phyloP scores from a whole-genome alignment of 2,113 vertebrate species.

The Antechinus flavipes region DNA sequence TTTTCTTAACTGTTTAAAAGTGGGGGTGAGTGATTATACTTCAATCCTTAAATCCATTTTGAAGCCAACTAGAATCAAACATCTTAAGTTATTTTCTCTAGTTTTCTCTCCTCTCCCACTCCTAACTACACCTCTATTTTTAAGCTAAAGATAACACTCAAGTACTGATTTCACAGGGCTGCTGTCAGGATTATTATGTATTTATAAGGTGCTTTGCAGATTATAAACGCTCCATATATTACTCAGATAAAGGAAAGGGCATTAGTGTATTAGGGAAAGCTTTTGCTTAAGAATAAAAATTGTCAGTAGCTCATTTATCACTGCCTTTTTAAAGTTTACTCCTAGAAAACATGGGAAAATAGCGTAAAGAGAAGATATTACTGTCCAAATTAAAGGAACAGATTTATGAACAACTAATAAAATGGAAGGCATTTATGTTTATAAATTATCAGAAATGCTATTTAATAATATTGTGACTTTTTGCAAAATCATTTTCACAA shows the following conservation, averaged over 20 bases:
- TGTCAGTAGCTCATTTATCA: neutral
- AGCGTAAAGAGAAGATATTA: neutral
- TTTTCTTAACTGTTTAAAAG: neutral
- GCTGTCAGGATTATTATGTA: neutral
- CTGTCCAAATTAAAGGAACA: neutral
- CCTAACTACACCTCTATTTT: conserved; percentile 12
- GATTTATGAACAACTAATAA: neutral
- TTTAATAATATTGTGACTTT: neutral
- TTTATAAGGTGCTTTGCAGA: conserved; percentile 8
- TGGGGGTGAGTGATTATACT: neutral
- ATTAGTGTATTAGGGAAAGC: neutral
- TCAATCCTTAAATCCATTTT: neutral
- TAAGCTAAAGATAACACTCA: neutral
- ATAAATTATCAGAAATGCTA: neutral
- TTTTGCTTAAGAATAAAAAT: neutral
- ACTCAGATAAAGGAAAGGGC: neutral
- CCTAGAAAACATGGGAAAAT: neutral
- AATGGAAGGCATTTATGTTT: neutral
- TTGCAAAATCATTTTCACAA: neutral
- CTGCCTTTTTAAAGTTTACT: neutral
- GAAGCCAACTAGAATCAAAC: neutral
- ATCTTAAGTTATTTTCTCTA: neutral
- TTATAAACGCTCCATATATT: neutral
- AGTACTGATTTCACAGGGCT: conserved; percentile 5
- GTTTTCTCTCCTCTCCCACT: conserved; percentile 6